Evolutionary conservation across 35 echinoderm and acorn worm genomes (phyloP).

Genomic region (Apostichopus californicus): DNA sequence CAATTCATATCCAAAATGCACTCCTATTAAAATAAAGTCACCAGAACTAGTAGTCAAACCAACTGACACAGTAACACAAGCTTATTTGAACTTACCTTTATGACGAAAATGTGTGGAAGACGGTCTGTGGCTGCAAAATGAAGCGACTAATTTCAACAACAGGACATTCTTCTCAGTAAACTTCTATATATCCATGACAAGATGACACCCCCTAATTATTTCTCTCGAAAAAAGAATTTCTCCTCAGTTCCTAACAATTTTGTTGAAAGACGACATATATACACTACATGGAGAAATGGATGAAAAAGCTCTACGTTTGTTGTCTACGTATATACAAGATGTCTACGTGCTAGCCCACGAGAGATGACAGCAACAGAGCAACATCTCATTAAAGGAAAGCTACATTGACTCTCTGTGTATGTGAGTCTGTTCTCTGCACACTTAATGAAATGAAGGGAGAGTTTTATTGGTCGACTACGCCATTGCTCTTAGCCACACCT

Average conservation of each 20-base stretch:
- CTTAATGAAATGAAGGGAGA: constrained; percentile 50
- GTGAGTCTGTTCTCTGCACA: constrained; percentile 7
- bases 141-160: not conserved
- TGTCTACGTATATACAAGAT: constrained; percentile 36
- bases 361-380: constrained; percentile 41
- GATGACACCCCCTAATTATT: not conserved
- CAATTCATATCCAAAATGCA: too few species aligned
- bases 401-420: constrained; percentile 4
- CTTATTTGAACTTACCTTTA: constrained; percentile 1
- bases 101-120: constrained; percentile 22
- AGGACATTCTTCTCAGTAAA: not conserved
- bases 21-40: too few species aligned
- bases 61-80: not conserved
- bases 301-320: constrained; percentile 44
- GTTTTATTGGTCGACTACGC: constrained; percentile 47
- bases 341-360: constrained; percentile 33
- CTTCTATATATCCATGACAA: not conserved
- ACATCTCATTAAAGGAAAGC: constrained; percentile 32
- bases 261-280: constrained; percentile 20
- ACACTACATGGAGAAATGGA: constrained; percentile 21
- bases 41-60: too few species aligned
- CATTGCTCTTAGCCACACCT: constrained; percentile 47
- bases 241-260: constrained; percentile 5
- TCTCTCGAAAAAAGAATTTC: not conserved
- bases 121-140: not conserved